Conservation (phyloP, 2,888 invertebrate genomes). For the Tetropium fuscum region DNA sequence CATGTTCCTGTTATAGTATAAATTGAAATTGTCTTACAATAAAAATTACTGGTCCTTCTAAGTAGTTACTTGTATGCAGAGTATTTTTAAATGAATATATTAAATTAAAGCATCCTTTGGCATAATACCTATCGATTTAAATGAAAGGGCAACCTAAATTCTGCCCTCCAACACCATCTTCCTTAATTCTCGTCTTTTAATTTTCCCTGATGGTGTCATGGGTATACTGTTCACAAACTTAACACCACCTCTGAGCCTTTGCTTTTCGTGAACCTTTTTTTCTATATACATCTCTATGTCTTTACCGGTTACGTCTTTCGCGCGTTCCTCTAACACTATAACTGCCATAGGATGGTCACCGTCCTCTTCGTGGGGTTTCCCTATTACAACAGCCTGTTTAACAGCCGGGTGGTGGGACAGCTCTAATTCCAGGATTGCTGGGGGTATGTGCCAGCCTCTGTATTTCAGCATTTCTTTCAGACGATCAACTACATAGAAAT, state of each 20-base stretch:
- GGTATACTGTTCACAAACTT: conserved; percentile 54
- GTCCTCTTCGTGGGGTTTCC: conserved; percentile 55
- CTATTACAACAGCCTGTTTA: conserved; percentile 52
- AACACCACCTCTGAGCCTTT: conserved; percentile 57
- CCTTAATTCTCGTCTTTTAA: conserved; percentile 46
- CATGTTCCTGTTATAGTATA: too few species aligned
- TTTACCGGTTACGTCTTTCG: conserved; percentile 42
- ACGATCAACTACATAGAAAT: conserved; percentile 67
- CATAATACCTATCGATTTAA: too few species aligned
- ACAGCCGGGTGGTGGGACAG: conserved; percentile 56
- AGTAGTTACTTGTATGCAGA: too few species aligned
- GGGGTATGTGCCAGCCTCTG: conserved; percentile 66
- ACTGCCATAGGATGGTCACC: conserved; percentile 57
- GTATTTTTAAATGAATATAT: too few species aligned
- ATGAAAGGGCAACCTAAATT: too few species aligned
- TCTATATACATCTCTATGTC: conserved; percentile 54
- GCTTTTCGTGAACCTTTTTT: conserved; percentile 53
- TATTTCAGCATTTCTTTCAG: conserved; percentile 69
- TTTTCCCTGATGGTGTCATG: conserved; percentile 57
- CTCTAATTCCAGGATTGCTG: conserved; percentile 53
- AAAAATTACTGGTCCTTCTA: too few species aligned
- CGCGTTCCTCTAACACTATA: conserved; percentile 44
- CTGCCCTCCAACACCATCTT: conserved; percentile 38
- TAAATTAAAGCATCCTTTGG: too few species aligned
- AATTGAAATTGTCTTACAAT: too few species aligned